These are phyloP conservation scores for Branchinecta lynchi DNA, from an alignment of 1,140 invertebrate genomes.

Conservation along the genomic window DNA sequence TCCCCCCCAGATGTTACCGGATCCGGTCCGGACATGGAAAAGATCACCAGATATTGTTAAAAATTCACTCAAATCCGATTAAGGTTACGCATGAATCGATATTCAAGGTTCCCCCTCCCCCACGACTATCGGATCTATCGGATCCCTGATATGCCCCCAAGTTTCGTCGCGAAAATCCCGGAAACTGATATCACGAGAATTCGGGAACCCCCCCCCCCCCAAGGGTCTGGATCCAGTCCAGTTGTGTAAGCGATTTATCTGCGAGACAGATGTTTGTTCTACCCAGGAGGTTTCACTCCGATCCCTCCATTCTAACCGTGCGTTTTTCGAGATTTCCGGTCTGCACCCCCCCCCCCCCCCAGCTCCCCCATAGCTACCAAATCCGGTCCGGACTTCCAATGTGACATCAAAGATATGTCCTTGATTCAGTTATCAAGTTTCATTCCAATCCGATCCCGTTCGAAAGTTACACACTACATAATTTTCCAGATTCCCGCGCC, in stretches of 20 bases:
- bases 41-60: too few species aligned
- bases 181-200: not conserved
- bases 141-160: not conserved
- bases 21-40: too few species aligned
- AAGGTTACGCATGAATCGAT: too few species aligned
- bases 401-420: not conserved
- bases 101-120: too few species aligned
- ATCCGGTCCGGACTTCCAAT: not conserved
- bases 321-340: constrained; percentile 9
- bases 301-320: constrained; percentile 9
- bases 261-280: not conserved
- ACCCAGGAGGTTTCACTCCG: not conserved
- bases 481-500: not conserved
- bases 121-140: too few species aligned
- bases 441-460: not conserved
- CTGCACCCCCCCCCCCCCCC: not conserved
- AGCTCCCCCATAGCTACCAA: too few species aligned
- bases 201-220: not conserved
- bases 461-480: not conserved
- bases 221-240: not conserved
- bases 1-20: too few species aligned
- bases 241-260: not conserved
- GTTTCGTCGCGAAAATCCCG: not conserved
- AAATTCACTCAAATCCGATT: too few species aligned
- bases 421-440: not conserved